Evolutionary conservation across 2,113 vertebrate species (phyloP), one percentile per base, ranked within the genome.

Genomic region (Laticauda laticaudata): DNA sequence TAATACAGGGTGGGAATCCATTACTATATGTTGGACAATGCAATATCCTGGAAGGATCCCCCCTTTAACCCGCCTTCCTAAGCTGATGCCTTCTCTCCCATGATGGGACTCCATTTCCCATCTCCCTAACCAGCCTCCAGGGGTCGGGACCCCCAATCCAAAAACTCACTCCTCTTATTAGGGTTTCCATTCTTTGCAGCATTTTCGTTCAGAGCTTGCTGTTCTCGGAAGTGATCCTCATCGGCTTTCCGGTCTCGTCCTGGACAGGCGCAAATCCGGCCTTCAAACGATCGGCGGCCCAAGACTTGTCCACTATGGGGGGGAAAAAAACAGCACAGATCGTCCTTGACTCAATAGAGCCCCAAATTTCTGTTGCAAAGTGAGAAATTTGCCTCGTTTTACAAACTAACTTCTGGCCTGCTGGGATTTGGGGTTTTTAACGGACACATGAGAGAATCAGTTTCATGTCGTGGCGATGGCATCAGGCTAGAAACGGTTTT

Each of bases 191-290:
- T 99, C 96, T 99, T 99, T 4, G 97, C 95, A 0, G 98, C 97
- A 0, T 92, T 99, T 53, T 99, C 99, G 0, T 98, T 99, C 94
- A 99, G 96, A 2, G 98, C 98, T 93, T 99, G 99, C 92, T 99
- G 99, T 96, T 99, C 99, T 2, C 99, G 98, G 97, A 97, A 99
- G 95, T 99, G 99, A 93, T 99, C 99, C 92, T 99, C 99, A 0
- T 99, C 99, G 0, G 99, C 99, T 94, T 99, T 99, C 1, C 99
- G 98, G 95, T 99, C 99, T 34, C 99, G 97, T 89, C 99, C 99
- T 0, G 99, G 99, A 93, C 99, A 99, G 24, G 99, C 99, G 0
- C 99, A 99, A 97, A 99, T 99, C 93, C 99, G 98, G 8, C 98
- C 98, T 96, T 98, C 98, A 18, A 98, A 98, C 0, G 97, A 98